These are phyloP conservation scores for Diplodus sargus DNA, from an alignment of 2,797 vertebrate genomes.

Conservation along the genomic window DNA sequence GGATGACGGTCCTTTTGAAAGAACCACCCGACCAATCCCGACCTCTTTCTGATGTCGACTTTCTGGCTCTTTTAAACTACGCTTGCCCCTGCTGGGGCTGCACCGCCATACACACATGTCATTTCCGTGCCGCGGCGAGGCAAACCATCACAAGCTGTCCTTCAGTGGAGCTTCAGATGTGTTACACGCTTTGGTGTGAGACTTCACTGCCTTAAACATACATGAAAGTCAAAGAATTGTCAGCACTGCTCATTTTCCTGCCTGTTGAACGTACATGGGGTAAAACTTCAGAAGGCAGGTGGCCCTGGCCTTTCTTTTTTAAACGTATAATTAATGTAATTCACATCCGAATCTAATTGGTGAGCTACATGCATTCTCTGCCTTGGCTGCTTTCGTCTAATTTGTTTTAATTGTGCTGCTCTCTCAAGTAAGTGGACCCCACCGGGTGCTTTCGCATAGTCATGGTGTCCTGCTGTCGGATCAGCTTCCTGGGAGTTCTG, in stretches of 20 bases:
- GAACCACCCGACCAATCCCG: no score
- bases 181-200: no score
- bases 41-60: no score
- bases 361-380: conserved; percentile 24
- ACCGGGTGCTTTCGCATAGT: conserved; percentile 63
- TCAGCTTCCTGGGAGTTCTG: conserved; percentile 86
- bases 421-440: conserved; percentile 51
- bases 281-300: conserved; percentile 12
- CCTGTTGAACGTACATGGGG: neutral
- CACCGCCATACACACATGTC: no score
- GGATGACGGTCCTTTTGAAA: no score
- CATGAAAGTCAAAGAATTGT: no score
- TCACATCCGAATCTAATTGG: conserved; percentile 42
- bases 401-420: conserved; percentile 68
- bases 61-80: no score
- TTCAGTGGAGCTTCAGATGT: no score
- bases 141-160: no score
- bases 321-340: conserved; percentile 25
- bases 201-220: no score
- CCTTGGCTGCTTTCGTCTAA: conserved; percentile 59
- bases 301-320: conserved; percentile 5
- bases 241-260: neutral
- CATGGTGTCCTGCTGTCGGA: conserved; percentile 84
- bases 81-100: no score
- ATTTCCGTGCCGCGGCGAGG: no score